These are phyloP conservation scores for Thecocarcelia acutangulata DNA, from an alignment of 2,888 invertebrate genomes.

Conservation along the genomic window DNA sequence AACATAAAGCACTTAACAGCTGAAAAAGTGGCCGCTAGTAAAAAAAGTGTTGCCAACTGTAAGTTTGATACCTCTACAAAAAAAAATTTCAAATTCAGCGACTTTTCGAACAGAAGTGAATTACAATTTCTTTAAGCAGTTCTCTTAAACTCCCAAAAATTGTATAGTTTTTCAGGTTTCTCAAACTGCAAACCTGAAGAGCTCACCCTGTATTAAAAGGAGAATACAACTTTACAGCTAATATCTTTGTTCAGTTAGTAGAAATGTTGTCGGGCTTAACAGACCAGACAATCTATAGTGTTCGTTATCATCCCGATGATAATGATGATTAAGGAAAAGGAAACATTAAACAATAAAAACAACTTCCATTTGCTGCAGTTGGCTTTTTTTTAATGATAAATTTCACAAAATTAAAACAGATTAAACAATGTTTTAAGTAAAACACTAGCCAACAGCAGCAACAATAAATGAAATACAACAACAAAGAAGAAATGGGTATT, in stretches of 20 bases:
- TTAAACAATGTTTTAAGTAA: conserved; percentile 41
- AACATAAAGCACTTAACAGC: too few relatives aligned
- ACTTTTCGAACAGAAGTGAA: too few relatives aligned
- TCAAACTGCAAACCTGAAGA: neutral
- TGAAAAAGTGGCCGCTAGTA: too few relatives aligned
- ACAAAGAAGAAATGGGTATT: conserved; percentile 32
- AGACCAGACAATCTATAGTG: conserved; percentile 57
- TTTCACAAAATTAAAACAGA: conserved; percentile 57
- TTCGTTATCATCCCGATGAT: conserved; percentile 19
- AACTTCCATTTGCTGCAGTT: conserved; percentile 7
- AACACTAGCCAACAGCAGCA: conserved; percentile 2
- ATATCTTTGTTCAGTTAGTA: conserved; percentile 54
- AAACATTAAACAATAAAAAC: neutral
- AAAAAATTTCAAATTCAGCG: too few relatives aligned
- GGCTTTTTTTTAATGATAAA: conserved; percentile 47
- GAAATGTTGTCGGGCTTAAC: conserved; percentile 51
- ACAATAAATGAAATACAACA: neutral
- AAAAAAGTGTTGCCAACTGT: too few relatives aligned
- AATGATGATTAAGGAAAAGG: conserved; percentile 4
- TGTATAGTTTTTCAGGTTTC: too few relatives aligned
- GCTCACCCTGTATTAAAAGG: neutral
- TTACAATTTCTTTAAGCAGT: neutral
- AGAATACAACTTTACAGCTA: conserved; percentile 14
- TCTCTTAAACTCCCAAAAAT: neutral
- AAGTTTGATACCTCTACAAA: too few relatives aligned